Base-by-base conservation (phyloP, 2,113 vertebrate genomes). In the Myotis brandtii region DNA sequence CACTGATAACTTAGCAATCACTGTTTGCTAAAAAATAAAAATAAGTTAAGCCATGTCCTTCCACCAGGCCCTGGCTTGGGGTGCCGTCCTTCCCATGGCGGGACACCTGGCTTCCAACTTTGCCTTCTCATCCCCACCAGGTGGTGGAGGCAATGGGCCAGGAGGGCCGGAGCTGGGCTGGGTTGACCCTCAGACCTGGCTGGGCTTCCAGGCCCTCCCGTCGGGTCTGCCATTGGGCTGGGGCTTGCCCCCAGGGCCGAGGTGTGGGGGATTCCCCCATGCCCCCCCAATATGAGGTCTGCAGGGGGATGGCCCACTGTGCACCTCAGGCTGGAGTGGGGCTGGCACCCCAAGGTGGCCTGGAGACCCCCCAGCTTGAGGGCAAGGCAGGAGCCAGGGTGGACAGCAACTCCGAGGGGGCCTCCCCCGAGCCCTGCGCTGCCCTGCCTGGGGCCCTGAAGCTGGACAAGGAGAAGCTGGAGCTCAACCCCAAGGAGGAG, bases 111-210 rank as follows among this genome's bases (percentile, higher is more conserved):
- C 46, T 46, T 46, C 46, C 2, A 96, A 98, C 56, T 97, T 97
- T 2, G 18, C 96, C 82, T 97, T 97, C 72, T 97, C 96, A 5
- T 96, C 97, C 27, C 97, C 95, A 14, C 97, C 97, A 1, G 97
- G 96, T 0, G 96, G 96, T 88, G 97, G 97, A 59, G 97, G 94
- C 12, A 95, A 97, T 18, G 93, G 95, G 72, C 50, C 95, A 0
- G 97, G 91, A 56, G 97, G 95, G 66, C 77, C 87, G 6, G 97
- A 98, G 48, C 87, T 96, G 46, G 46, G 46, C 46, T 46, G 97
- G 95, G 73, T 95, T 80, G 96, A 97, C 86, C 95, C 97, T 70
- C 93, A 95, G 48, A 83, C 92, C 94, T 98, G 97, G 97, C 85
- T 96, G 66, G 94, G 96, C 9, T 97, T 96, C 69, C 96, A 54